Percentiles rank a stretch among this genome's conserved stretches.
Evolutionary conservation across 2,888 invertebrate genomes (phyloP).

Genomic region (Imbricaverruca yamaguchii): DNA sequence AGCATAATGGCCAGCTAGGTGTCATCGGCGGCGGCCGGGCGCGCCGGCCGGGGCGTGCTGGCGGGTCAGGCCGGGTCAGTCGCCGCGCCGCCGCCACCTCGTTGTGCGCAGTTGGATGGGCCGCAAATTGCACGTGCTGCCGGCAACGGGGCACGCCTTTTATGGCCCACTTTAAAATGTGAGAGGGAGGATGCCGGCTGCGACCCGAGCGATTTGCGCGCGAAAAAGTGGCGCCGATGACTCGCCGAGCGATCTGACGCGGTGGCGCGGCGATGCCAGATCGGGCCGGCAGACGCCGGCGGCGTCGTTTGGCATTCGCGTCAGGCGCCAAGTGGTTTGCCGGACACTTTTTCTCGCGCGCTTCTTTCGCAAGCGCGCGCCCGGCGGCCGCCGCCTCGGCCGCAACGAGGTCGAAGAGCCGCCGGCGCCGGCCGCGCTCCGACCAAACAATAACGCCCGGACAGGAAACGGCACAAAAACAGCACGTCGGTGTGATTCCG

Average conservation of each 20-base stretch:
- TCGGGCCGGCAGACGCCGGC: not conserved
- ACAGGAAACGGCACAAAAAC: slow-evolving; percentile 13
- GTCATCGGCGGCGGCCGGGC: not conserved
- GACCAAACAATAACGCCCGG: not conserved
- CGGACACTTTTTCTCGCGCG: not conserved
- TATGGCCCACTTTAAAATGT: not conserved
- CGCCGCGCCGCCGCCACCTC: not conserved
- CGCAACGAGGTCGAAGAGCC: not conserved
- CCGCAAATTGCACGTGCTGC: slow-evolving; percentile 9
- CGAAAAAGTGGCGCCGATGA: not conserved
- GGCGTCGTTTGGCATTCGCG: not conserved
- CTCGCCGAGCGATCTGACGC: not conserved
- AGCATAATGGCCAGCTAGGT: not conserved
- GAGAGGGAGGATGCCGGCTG: not conserved
- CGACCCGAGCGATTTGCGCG: not conserved
- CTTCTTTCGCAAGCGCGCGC: slow-evolving; percentile 5
- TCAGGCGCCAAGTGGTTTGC: not conserved
- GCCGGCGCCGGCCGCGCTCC: not conserved
- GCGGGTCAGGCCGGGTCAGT: not conserved
- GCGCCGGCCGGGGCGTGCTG: not conserved
- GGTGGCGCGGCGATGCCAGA: not conserved
- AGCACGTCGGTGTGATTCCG: not conserved
- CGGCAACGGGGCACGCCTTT: not conserved
- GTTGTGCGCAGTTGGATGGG: not conserved
- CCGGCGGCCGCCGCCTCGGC: not conserved